Percentiles rank a stretch among this genome's conserved stretches.
Conservation (phyloP, 2,797 vertebrate species). For the Manis crassicaudata region DNA sequence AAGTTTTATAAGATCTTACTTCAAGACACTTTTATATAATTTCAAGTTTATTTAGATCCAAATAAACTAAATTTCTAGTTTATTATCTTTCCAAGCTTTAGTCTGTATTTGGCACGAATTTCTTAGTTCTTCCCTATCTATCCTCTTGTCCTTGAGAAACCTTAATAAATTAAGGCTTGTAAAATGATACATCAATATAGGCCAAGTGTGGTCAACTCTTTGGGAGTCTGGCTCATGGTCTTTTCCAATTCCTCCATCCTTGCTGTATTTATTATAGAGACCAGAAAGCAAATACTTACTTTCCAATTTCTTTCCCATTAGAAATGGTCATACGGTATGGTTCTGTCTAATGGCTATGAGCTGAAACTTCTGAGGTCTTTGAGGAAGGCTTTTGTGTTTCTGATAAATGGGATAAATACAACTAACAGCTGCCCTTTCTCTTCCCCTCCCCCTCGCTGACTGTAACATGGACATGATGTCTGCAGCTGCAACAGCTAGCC, state of each 20-base stretch:
- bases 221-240: neutral
- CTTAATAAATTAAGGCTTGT: neutral
- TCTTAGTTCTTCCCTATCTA: neutral
- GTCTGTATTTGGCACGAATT: neutral
- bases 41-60: neutral
- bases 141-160: neutral
- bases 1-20: neutral
- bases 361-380: neutral
- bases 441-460: neutral
- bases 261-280: neutral
- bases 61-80: neutral
- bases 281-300: neutral
- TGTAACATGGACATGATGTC: neutral
- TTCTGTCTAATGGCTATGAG: neutral
- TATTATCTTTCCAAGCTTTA: constrained; percentile 41
- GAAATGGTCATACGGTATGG: neutral
- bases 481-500: neutral
- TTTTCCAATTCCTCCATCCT: neutral
- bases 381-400: neutral
- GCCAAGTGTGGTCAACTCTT: neutral
- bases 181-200: neutral
- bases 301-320: neutral
- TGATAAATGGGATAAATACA: neutral
- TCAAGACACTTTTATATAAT: neutral
- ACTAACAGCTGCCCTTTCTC: neutral